A percentile compares a stretch with the other conserved stretches of the same genome.
These are phyloP conservation scores for Enteromius afrohamiltoni DNA, from an alignment of 2,797 vertebrate genomes.

Conservation along the genomic window DNA sequence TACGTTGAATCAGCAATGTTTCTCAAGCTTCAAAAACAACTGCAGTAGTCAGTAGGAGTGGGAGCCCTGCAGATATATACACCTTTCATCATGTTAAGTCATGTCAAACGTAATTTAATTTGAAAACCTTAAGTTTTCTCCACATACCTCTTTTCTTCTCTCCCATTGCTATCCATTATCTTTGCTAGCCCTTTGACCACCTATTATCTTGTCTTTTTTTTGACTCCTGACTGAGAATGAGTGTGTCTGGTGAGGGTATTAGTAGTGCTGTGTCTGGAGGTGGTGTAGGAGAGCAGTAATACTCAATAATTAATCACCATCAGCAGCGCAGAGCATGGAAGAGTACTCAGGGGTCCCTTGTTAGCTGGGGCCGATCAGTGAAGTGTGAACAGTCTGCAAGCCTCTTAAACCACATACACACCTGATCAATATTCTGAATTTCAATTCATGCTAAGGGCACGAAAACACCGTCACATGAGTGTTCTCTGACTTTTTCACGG, in stretches of 20 bases:
- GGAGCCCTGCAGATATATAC: slow-evolving; percentile 6
- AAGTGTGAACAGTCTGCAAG: slow-evolving; percentile 52
- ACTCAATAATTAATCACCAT: slow-evolving; percentile 77
- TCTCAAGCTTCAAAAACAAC: not conserved
- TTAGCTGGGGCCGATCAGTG: slow-evolving; percentile 56
- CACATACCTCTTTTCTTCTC: slow-evolving; percentile 27
- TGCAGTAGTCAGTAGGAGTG: not conserved
- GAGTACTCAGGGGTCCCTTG: slow-evolving; percentile 68
- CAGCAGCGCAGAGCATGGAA: slow-evolving; percentile 72
- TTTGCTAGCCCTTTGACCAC: slow-evolving; percentile 42
- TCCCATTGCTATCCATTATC: slow-evolving; percentile 25
- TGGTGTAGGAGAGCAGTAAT: slow-evolving; percentile 49
- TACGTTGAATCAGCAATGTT: not conserved
- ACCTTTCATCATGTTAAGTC: slow-evolving; percentile 39
- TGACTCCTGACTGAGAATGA: slow-evolving; percentile 41
- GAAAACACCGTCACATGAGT: slow-evolving; percentile 8
- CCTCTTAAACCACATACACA: slow-evolving; percentile 22
- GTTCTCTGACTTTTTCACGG: slow-evolving; percentile 30
- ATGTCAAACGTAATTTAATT: slow-evolving; percentile 35
- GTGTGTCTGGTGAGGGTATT: slow-evolving; percentile 45
- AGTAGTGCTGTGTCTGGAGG: slow-evolving; percentile 42
- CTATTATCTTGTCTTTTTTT: slow-evolving; percentile 44
- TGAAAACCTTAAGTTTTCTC: slow-evolving; percentile 22
- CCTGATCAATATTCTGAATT: slow-evolving; percentile 50
- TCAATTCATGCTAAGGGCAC: slow-evolving; percentile 23